Base-by-base conservation (phyloP, 2,113 vertebrate genomes). In the Psittacula cyanocephala region DNA sequence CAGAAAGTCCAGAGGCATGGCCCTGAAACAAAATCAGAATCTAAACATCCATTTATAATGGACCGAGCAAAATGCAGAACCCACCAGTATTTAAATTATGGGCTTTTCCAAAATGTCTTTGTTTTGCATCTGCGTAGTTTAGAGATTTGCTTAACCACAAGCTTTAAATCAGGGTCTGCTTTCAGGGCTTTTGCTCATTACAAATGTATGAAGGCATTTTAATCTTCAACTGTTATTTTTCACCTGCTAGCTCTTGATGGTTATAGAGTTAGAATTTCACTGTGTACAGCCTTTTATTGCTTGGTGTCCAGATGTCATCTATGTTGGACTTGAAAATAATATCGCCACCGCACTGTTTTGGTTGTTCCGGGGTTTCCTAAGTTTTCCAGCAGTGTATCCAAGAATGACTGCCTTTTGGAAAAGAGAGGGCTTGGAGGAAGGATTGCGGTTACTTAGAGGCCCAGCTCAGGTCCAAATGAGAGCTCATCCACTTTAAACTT, bases 191-290 rank as follows among this genome's bases (percentile, higher is more conserved):
- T 55, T 77, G 24, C 3, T 43, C 20, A 5, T 63, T 50, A 17
- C 20, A 37, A 39, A 27, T 2, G 10, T 35, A 28, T 10, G 23
- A 41, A 68, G 46, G 17, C 8, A 16, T 53, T 11, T 5, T 16
- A 29, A 22, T 47, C 43, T 22, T 70, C 28, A 53, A 31, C 11
- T 13, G 4, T 3, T n/a, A 3, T 41, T 72, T 80, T 52, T 49
- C 22, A 20, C n/a, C 4, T 20, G 5, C 6, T 28, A 15, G 8
- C 4, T 5, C 0, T 13, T n/a, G 5, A 29, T 88, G 57, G 0
- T 3, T n/a, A 7, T 0, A 12, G 28, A 83, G 64, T 29, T 8
- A 91, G 46, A 67, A 75, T 77, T 72, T 52, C 16, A 2, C 24
- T 63, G 50, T 17, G 0, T 44, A 28, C 22, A 57, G 31, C 18